These are phyloP conservation scores for Thaumatotibia leucotreta DNA, from an alignment of 1,140 invertebrate species.

Conservation along the genomic window DNA sequence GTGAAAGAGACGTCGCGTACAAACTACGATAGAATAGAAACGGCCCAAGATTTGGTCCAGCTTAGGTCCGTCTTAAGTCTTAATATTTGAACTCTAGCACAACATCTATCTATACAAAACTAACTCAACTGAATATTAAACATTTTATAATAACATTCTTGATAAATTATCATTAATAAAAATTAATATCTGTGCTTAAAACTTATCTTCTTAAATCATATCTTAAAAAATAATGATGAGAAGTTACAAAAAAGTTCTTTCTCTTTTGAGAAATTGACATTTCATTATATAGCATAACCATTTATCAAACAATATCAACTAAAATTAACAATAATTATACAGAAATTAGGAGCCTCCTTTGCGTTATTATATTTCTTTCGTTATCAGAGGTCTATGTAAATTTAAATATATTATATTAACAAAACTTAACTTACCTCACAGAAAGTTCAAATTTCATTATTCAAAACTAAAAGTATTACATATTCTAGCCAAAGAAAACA, in stretches of 20 bases:
- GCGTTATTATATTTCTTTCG: no score
- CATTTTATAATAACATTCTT: no score
- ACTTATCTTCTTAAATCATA: background rate
- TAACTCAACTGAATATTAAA: background rate
- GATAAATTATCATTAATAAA: background rate
- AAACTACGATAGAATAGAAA: background rate
- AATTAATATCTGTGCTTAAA: background rate
- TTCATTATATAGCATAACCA: background rate
- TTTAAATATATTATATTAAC: no score
- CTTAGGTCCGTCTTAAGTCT: constrained; percentile 5
- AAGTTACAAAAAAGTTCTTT: background rate
- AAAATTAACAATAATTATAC: background rate
- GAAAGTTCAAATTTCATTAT: no score
- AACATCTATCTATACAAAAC: background rate
- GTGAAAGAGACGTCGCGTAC: constrained; percentile 3
- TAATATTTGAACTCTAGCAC: constrained; percentile 1
- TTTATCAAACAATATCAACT: background rate
- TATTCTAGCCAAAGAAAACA: no score
- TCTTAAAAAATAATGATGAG: background rate
- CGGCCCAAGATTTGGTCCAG: constrained; percentile 4
- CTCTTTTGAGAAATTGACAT: background rate
- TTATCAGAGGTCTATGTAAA: no score
- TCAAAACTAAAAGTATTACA: no score
- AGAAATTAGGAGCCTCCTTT: no score
- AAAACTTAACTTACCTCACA: no score